phyloP scores from a whole-genome alignment of 2,797 vertebrate species.

The Eutrigla gurnardus region DNA sequence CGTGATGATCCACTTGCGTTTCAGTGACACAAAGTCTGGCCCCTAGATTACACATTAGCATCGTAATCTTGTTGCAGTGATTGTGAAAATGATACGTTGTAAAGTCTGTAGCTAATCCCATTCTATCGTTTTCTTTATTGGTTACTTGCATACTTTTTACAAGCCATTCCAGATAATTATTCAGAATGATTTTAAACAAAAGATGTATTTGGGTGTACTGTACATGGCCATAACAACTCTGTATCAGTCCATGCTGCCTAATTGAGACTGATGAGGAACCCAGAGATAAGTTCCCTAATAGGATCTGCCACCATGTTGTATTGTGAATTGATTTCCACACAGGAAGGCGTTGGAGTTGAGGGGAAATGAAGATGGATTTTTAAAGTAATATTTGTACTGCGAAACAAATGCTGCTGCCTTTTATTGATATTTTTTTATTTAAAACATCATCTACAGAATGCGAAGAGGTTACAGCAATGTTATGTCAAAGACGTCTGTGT shows the following conservation, averaged over 20 bases:
- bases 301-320: constrained; percentile 17
- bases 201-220: constrained; percentile 2
- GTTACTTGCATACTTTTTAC: neutral
- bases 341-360: neutral
- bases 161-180: constrained; percentile 9
- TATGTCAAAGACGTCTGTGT: neutral
- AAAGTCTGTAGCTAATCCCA: neutral
- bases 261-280: constrained; percentile 24
- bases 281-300: constrained; percentile 26
- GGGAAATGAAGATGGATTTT: constrained; percentile 16
- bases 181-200: neutral
- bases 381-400: neutral
- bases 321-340: constrained; percentile 15
- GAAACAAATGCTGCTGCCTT: neutral
- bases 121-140: neutral
- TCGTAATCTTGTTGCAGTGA: constrained; percentile 25
- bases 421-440: neutral
- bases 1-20: neutral
- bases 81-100: neutral
- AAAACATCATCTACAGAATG: neutral
- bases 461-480: neutral
- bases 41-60: neutral
- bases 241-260: constrained; percentile 18
- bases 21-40: constrained; percentile 11
- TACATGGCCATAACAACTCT: constrained; percentile 1